A percentile compares a stretch with the other conserved stretches of the same genome.
Evolutionary conservation across 2,888 invertebrate species (phyloP).

Genomic region (Lasioglossum morio): DNA sequence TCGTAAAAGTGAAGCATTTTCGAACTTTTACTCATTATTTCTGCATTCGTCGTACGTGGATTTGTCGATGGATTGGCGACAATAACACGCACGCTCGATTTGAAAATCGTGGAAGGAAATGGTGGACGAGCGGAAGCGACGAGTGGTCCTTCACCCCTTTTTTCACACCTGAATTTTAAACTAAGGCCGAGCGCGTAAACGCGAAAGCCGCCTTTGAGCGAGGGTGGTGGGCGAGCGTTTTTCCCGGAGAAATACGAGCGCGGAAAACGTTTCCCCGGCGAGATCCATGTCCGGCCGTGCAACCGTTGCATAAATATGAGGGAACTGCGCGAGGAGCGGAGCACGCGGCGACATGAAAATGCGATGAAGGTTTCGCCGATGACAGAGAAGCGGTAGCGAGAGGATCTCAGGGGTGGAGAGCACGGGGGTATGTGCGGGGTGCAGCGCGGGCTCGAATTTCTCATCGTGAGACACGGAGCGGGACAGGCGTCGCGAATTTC

Average conservation of each 20-base stretch:
- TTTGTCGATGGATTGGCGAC: neutral
- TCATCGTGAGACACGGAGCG: slow-evolving; percentile 19
- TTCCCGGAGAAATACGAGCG: slow-evolving; percentile 63
- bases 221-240: slow-evolving; percentile 49
- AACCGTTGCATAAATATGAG: slow-evolving; percentile 77
- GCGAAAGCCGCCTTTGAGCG: slow-evolving; percentile 60
- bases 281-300: slow-evolving; percentile 73
- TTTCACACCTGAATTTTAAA: slow-evolving; percentile 66
- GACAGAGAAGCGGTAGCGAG: slow-evolving; percentile 57
- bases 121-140: neutral
- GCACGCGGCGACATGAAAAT: slow-evolving; percentile 74
- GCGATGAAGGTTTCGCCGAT: slow-evolving; percentile 73
- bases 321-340: slow-evolving; percentile 57
- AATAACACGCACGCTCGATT: slow-evolving; percentile 15
- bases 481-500: slow-evolving; percentile 26
- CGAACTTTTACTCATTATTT: neutral
- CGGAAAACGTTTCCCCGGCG: slow-evolving; percentile 69
- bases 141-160: slow-evolving; percentile 42
- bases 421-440: slow-evolving; percentile 12
- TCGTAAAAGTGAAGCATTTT: neutral
- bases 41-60: neutral
- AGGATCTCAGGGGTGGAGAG: neutral
- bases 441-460: slow-evolving; percentile 42
- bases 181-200: slow-evolving; percentile 60
- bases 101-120: slow-evolving; percentile 8